Evolutionary conservation across 2,888 invertebrate genomes (phyloP).

Genomic region (Sthenelais limicola): DNA sequence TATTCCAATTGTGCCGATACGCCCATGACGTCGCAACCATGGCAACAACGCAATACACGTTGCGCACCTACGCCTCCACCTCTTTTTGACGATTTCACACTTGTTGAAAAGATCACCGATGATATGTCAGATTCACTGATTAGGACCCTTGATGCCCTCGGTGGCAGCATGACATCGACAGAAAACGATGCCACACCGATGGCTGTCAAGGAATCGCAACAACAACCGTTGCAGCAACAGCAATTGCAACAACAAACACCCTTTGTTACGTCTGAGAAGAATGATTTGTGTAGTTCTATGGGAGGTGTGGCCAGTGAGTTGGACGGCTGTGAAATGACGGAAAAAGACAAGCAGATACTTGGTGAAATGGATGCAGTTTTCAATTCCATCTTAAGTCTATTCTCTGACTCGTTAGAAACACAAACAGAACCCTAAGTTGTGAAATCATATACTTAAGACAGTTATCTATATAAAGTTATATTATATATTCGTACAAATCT

Average conservation of each 20-base stretch:
- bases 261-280: too few relatives aligned
- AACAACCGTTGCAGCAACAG: neutral
- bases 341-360: slow-evolving; percentile 36
- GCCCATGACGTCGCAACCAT: neutral
- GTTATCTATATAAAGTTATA: too few relatives aligned
- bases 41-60: neutral
- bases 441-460: too few relatives aligned
- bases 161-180: slow-evolving; percentile 6
- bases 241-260: too few relatives aligned
- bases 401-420: slow-evolving; percentile 29
- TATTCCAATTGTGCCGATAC: neutral
- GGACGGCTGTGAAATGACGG: slow-evolving; percentile 28
- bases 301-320: neutral
- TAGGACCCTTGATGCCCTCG: slow-evolving; percentile 12
- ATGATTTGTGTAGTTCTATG: too few relatives aligned
- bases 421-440: too few relatives aligned
- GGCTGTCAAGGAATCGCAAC: neutral
- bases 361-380: slow-evolving; percentile 40
- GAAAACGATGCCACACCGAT: neutral
- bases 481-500: too few relatives aligned
- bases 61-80: neutral
- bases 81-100: slow-evolving; percentile 18
- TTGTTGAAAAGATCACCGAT: slow-evolving; percentile 22
- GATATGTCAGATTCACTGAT: slow-evolving; percentile 27
- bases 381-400: slow-evolving; percentile 34